These are phyloP conservation scores for Pyrgilauda ruficollis DNA, from an alignment of 2,113 vertebrate species.

Conservation along the genomic window DNA sequence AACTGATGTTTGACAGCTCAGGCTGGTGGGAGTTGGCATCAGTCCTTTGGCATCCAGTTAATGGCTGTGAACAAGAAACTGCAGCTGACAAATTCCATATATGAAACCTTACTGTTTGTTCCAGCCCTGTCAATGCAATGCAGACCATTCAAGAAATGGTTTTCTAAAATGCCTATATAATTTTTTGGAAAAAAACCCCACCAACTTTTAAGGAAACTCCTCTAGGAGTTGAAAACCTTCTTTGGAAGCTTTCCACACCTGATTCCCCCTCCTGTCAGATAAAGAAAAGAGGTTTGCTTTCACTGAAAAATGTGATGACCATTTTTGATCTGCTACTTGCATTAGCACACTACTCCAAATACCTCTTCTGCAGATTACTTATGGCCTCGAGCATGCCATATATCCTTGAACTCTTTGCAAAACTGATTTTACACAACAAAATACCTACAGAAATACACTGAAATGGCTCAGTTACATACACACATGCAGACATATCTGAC, in stretches of 20 bases:
- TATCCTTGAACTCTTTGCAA: background rate
- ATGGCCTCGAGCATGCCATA: background rate
- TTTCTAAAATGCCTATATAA: background rate
- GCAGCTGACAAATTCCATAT: background rate
- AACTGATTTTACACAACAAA: background rate
- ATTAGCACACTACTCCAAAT: background rate
- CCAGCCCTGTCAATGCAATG: background rate
- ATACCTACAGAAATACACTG: too few species aligned
- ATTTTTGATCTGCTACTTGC: background rate
- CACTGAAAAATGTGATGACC: background rate
- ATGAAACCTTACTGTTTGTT: background rate
- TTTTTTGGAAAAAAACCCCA: background rate
- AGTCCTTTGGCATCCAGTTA: background rate
- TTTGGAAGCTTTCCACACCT: background rate
- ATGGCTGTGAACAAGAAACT: background rate
- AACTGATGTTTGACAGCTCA: background rate
- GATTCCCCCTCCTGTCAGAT: background rate
- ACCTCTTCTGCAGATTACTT: background rate
- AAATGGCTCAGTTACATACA: background rate
- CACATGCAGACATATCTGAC: background rate
- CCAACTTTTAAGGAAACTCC: background rate
- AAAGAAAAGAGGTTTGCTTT: background rate
- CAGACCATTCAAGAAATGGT: background rate
- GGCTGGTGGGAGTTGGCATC: background rate
- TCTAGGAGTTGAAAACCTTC: background rate